Base-by-base conservation (phyloP, 1,140 invertebrate genomes). In the Saccostrea echinata region DNA sequence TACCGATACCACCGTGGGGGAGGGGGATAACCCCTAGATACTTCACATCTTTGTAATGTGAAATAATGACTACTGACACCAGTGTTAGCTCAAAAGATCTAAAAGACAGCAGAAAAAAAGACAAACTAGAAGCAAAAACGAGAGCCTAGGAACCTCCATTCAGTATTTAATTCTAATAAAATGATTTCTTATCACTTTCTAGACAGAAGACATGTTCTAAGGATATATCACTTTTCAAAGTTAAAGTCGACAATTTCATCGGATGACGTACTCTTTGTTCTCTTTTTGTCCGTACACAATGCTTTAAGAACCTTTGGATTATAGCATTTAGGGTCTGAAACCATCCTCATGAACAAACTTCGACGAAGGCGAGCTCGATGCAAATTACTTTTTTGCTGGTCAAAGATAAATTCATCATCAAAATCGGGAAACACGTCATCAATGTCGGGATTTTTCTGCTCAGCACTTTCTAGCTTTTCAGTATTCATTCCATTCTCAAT, bases 281-380 rank as follows among this genome's bases (percentile, higher is more conserved):
- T 64, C 18, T 80, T 85, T 53, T 85, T 89, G 9, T 90, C 88
- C 24, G 86, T 88, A 84, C 90, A 91, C 11, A 94, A 85, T 0
- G 93, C 93, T 84, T 90, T 92, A 52, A 93, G 88, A 30, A 96
- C 94, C 86, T 97, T 97, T 24, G 97, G 97, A 95, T 98, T 98
- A 95, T 98, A 98, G 88, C 99, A 97, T 93, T 99, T 99, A 0
- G 98, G 98, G 96, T 99, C 98, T 89, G 96, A 96, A 33, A 96
- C 98, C 98, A 99, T 99, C 24, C 98, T 97, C 82, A 99, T 98
- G 95, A 99, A 99, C 95, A 99, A 98, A 35, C 98, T 98, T 51
- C 98, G 96, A 94, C 96, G 86, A 33, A 93, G 84, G 35, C 91
- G 89, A 11, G 92, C 91, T 43, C 92, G 88, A 57, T 91, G 91